Base-by-base conservation (phyloP, 2,113 vertebrate species). In the Myiopsitta monachus region DNA sequence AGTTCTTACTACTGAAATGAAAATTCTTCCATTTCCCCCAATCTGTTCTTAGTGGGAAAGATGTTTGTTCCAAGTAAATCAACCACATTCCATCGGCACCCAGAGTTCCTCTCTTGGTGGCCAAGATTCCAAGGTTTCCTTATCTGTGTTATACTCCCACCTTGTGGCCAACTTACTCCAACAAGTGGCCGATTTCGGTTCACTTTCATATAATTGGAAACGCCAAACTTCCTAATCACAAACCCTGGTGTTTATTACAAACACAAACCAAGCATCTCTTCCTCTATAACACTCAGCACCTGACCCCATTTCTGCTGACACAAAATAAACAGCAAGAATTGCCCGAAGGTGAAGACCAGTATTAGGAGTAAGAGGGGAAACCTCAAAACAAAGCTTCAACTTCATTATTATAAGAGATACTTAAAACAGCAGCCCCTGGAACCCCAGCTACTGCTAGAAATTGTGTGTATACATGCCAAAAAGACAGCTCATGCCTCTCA, bases 201-300 rank as follows among this genome's bases (percentile, higher is more conserved):
- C 27, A 7, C 38, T 66, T 31, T 66, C 59, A 4, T 0, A 0
- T 0, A 38, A 8, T 2, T 27, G 0, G 0, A 52, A 72, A 16
- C 0, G 0, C 39, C 43, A 63, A 78, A 39, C 19, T 17, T 80
- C 8, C 30, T 28, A 6, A 30, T 2, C 46, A 38, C 0, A 0
- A 70, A 9, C 0, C 0, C 17, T 11, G 8, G 22, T 18, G 2
- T 38, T 66, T 10, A 28, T 26, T 41, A 83, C 15, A 47, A 59
- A 61, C 0, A 30, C 8, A 31, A 63, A 54, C 33, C 62, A 88
- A 86, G 6, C 17, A 36, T 4, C 38, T 67, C 18, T 28, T 44
- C 31, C 66, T 64, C 30, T 39, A 0, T 5, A 82, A 38, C 17
- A 12, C 30, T 46, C 46, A 75, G 49, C 38, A 83, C 5, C 41